Base-by-base conservation (phyloP, 2,113 vertebrate species). In the Hemibagrus wyckioides region DNA sequence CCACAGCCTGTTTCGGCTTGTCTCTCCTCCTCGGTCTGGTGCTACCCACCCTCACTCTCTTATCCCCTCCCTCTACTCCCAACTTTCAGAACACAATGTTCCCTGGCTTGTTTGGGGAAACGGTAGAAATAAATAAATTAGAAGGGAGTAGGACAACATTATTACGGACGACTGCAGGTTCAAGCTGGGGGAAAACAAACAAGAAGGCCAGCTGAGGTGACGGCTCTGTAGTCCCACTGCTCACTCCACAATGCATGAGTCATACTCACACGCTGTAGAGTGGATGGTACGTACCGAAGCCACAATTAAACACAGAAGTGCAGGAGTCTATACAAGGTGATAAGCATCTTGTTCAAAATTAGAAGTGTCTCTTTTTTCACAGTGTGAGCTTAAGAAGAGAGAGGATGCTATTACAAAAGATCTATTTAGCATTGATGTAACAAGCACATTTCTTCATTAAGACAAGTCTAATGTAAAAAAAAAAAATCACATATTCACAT, bases 81-180 rank as follows among this genome's bases (percentile, higher is more conserved):
- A 48, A 36, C 88, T 85, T 80, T 69, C 65, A 90, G 90, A 82
- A 92, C 92, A 92, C 89, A 90, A 90, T 93, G 91, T 92, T 92
- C 90, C 71, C 76, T 82, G 90, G 90, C 89, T 89, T 90, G 91
- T 93, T 90, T 41, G 61, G 87, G 92, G 92, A 90, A 94, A 92
- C 80, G 89, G 93, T 90, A 91, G 91, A 92, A 94, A 93, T 93
- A 93, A 94, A 95, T 93, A 92, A 91, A 92, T 89, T 85, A 90
- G 90, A 88, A 69, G 84, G 88, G 82, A 87, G 85, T 90, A 89
- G 84, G 91, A 92, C 88, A 88, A 80, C 91, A 73, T 91, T 92
- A 54, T 84, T 90, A 89, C 77, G 80, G 86, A 81, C 21, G 7
- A 88, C 89, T 90, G 90, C 83, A 90, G 88, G 88, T 88, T 91